These are phyloP conservation scores for Oplegnathus fasciatus DNA, from an alignment of 2,113 vertebrate species.

Conservation along the genomic window DNA sequence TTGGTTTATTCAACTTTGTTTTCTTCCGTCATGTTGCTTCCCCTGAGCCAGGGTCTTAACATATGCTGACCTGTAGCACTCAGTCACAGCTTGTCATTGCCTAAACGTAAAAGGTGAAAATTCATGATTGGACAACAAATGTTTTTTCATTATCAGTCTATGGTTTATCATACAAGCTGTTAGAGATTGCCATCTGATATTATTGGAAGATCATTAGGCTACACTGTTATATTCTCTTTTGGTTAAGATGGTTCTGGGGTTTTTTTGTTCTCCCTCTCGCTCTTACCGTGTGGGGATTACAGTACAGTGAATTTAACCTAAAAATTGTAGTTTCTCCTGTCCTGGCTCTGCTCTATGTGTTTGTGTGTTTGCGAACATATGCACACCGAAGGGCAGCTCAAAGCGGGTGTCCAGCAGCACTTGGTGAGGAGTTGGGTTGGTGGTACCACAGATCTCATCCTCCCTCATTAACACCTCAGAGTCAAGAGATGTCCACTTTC, in stretches of 20 bases:
- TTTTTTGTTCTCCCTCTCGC: background rate
- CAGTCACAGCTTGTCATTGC: background rate
- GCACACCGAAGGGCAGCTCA: slow-evolving; percentile 93
- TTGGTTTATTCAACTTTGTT: too few relatives aligned
- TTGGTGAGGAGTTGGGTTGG: slow-evolving; percentile 93
- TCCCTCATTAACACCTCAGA: slow-evolving; percentile 95
- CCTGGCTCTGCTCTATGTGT: too few relatives aligned
- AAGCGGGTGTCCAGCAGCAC: slow-evolving; percentile 96
- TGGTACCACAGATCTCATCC: slow-evolving; percentile 95
- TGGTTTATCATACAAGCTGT: too few relatives aligned
- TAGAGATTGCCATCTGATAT: too few relatives aligned
- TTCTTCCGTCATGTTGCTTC: too few relatives aligned
- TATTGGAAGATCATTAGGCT: too few relatives aligned
- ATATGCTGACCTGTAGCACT: background rate
- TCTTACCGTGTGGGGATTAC: background rate
- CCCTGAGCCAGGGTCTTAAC: too few relatives aligned
- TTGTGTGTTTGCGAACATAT: background rate
- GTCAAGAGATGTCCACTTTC: slow-evolving; percentile 92
- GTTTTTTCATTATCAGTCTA: too few relatives aligned
- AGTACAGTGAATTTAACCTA: too few relatives aligned
- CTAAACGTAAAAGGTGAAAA: too few relatives aligned
- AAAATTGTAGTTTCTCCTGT: background rate
- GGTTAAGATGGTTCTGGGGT: background rate
- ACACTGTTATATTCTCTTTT: too few relatives aligned
- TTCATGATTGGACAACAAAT: too few relatives aligned